Conservation (phyloP, 2,888 invertebrate species). For the Chromoteleia sp. region DNA sequence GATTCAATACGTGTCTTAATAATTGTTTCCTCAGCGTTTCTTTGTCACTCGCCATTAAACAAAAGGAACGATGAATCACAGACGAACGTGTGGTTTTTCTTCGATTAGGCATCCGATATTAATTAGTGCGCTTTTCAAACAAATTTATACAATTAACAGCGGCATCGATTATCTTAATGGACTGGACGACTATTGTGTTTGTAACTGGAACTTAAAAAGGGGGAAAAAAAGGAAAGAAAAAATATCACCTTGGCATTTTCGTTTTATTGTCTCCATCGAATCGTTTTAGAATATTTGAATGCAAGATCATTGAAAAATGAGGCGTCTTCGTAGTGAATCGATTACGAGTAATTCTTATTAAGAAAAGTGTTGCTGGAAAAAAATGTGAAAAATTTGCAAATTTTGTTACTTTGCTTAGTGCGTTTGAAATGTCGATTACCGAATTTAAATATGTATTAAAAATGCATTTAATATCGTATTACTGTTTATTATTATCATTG, state of each 20-base stretch:
- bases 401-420: too few relatives aligned
- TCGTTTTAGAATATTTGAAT: too few relatives aligned
- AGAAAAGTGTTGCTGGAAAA: too few relatives aligned
- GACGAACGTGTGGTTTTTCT: slow-evolving; percentile 15
- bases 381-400: too few relatives aligned
- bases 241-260: slow-evolving; percentile 21
- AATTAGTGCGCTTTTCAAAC: slow-evolving; percentile 27
- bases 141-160: slow-evolving; percentile 10
- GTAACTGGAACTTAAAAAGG: not conserved
- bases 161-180: slow-evolving; percentile 5
- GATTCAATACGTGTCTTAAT: slow-evolving; percentile 15
- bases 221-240: not conserved
- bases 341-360: too few relatives aligned
- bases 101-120: slow-evolving; percentile 22
- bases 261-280: too few relatives aligned
- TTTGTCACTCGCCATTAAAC: slow-evolving; percentile 22
- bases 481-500: too few relatives aligned
- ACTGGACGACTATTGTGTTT: slow-evolving; percentile 1
- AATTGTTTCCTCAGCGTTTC: slow-evolving; percentile 43
- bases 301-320: too few relatives aligned
- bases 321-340: too few relatives aligned
- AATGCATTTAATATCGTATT: too few relatives aligned
- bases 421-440: too few relatives aligned
- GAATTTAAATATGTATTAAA: too few relatives aligned
- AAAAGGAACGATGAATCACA: slow-evolving; percentile 32